Base-by-base conservation (phyloP, 2,113 vertebrate species). In the Tichodroma muraria region DNA sequence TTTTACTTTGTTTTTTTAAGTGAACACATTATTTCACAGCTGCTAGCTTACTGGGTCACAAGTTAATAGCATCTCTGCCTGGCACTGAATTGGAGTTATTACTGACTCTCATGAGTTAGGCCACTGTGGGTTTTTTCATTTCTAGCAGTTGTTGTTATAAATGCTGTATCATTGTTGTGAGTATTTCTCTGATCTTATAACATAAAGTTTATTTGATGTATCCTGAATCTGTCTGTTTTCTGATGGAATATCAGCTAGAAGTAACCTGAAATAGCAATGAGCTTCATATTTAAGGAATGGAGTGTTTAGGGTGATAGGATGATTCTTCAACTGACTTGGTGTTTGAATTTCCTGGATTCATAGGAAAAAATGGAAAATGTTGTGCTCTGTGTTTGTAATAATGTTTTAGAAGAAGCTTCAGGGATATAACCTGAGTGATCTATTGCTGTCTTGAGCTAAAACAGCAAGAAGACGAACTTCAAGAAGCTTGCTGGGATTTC, bases 11-110 rank as follows among this genome's bases (percentile, higher is more conserved):
- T 89, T 96, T 90, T 95, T 95, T 90, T 52, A n/a, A 93, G 94
- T 78, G 50, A 93, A 85, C 90, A 89, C 21, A 30, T 86, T 75
- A 94, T 97, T 97, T 97, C 80, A 94, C 69, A 96, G 93, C 71
- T 94, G 71, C 59, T 88, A 70, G 61, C 65, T 94, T 96, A 38
- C 57, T 70, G 73, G 65, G 81, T 96, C 96, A 94, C 54, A 53
- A 89, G 85, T 94, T 96, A 95, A 87, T 91, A 93, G 79, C 28
- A 49, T 79, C 66, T 85, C 88, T 97, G 80, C 80, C 85, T 96
- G 56, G 70, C 65, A 87, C 73, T 94, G 89, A 96, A 89, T 89
- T 70, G 91, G 93, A 88, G 50, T 85, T 93, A 64, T 86, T 91
- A 91, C 82, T 54, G 79, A 52, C 85, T 88, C 63, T 70, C 72